These are phyloP conservation scores for Paedocypris micromegethes DNA, from an alignment of 2,797 vertebrate genomes.

Conservation along the genomic window DNA sequence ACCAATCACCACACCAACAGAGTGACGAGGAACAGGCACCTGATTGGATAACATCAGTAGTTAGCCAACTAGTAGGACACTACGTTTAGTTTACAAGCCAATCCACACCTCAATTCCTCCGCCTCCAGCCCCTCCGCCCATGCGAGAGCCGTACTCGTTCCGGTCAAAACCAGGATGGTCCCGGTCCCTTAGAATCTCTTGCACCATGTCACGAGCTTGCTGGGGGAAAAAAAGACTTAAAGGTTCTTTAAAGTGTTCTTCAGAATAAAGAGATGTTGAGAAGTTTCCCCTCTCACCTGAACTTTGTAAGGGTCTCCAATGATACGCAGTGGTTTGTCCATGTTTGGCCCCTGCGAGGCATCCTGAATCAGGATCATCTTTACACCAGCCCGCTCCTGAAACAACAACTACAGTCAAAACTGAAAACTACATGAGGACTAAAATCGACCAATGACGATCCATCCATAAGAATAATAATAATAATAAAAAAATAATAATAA, in stretches of 20 bases:
- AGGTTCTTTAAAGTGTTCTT: background rate
- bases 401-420: background rate
- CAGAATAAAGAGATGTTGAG: no score
- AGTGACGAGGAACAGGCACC: constrained; percentile 90
- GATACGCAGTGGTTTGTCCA: constrained; percentile 90
- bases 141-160: constrained; percentile 80
- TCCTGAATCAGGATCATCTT: constrained; percentile 98
- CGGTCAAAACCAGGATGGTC: constrained; percentile 83
- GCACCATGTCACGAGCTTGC: constrained; percentile 97
- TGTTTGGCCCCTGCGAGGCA: constrained; percentile 86
- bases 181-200: constrained; percentile 86
- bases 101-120: constrained; percentile 56
- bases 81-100: background rate
- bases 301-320: constrained; percentile 96
- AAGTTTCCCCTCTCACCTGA: constrained; percentile 65
- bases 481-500: no score
- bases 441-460: no score
- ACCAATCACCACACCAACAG: constrained; percentile 91
- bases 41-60: constrained; percentile 43
- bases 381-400: constrained; percentile 86
- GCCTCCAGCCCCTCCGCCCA: constrained; percentile 75
- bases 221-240: constrained; percentile 44
- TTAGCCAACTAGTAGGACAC: constrained; percentile 22
- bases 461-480: no score
- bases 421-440: no score